Percentiles rank a stretch among this genome's conserved stretches.
phyloP scores from a whole-genome alignment of 2,113 vertebrate species.

The Irena cyanogastra region DNA sequence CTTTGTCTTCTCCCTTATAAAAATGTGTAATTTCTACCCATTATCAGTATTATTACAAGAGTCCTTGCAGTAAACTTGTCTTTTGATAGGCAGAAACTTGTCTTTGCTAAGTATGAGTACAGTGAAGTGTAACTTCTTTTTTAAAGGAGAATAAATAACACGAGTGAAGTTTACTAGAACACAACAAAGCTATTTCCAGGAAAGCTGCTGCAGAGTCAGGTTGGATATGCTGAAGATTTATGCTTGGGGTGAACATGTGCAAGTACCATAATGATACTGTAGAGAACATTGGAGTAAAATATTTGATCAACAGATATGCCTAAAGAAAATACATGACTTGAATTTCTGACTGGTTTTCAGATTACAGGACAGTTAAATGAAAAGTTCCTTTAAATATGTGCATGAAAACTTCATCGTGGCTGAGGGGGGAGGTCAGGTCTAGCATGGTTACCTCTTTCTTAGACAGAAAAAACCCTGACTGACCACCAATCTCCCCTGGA shows the following conservation, averaged over 20 bases:
- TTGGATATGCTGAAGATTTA: constrained; percentile 46
- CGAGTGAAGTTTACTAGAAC: constrained; percentile 47
- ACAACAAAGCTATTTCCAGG: constrained; percentile 48
- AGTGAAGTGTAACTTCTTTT: constrained; percentile 34
- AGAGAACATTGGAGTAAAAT: constrained; percentile 8
- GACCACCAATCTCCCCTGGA: neutral
- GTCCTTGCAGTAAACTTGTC: constrained; percentile 36
- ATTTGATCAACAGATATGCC: neutral
- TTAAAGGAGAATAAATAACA: constrained; percentile 61
- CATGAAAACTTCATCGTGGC: neutral
- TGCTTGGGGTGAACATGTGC: neutral
- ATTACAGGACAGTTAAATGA: neutral
- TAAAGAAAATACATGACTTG: neutral
- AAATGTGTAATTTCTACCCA: constrained; percentile 55
- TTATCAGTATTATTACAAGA: constrained; percentile 48
- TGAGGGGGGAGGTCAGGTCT: neutral
- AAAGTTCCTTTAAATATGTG: neutral
- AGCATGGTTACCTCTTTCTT: neutral
- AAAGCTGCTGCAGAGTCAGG: constrained; percentile 49
- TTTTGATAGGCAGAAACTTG: constrained; percentile 49
- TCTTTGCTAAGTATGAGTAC: constrained; percentile 16
- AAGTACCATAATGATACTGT: neutral
- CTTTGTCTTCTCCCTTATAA: constrained; percentile 49
- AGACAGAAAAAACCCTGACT: neutral
- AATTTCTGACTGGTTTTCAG: neutral